Conservation (phyloP, 2,113 vertebrate genomes). For the Ochotona curzoniae region DNA sequence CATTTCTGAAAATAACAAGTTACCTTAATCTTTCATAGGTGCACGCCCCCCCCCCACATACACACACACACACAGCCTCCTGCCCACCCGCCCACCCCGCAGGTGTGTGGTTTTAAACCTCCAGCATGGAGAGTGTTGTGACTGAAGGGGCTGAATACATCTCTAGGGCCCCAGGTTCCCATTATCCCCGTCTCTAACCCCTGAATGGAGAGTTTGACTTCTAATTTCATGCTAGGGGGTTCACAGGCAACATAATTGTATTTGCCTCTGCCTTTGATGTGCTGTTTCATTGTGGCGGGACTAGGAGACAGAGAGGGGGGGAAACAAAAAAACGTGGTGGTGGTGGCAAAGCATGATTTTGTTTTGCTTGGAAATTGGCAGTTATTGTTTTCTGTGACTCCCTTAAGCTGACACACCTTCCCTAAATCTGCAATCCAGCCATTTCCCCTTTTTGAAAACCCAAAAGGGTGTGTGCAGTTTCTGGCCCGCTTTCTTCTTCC, state of each 20-base stretch:
- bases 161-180: conserved; percentile 70
- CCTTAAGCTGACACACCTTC: conserved; percentile 57
- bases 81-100: background rate
- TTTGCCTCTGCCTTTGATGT: conserved; percentile 82
- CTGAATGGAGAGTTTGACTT: conserved; percentile 81
- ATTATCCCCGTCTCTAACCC: conserved; percentile 76
- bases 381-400: conserved; percentile 66
- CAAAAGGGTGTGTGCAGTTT: conserved; percentile 33
- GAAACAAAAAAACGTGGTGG: conserved; percentile 55
- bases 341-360: conserved; percentile 62
- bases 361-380: conserved; percentile 74
- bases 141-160: conserved; percentile 67
- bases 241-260: conserved; percentile 79
- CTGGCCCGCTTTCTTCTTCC: conserved; percentile 22
- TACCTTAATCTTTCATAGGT: conserved; percentile 33
- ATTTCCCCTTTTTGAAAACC: conserved; percentile 47
- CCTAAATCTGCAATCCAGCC: conserved; percentile 58
- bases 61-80: too few relatives aligned
- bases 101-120: conserved; percentile 65
- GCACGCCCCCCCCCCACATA: background rate
- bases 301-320: conserved; percentile 69
- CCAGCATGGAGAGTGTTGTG: conserved; percentile 54
- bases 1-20: conserved; percentile 47
- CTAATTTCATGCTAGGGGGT: conserved; percentile 81
- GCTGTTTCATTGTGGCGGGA: conserved; percentile 75